A percentile compares a stretch with the other conserved stretches of the same genome.
phyloP scores from a whole-genome alignment of 2,797 vertebrate genomes.

The Tokudaia tokunoshimensis region DNA sequence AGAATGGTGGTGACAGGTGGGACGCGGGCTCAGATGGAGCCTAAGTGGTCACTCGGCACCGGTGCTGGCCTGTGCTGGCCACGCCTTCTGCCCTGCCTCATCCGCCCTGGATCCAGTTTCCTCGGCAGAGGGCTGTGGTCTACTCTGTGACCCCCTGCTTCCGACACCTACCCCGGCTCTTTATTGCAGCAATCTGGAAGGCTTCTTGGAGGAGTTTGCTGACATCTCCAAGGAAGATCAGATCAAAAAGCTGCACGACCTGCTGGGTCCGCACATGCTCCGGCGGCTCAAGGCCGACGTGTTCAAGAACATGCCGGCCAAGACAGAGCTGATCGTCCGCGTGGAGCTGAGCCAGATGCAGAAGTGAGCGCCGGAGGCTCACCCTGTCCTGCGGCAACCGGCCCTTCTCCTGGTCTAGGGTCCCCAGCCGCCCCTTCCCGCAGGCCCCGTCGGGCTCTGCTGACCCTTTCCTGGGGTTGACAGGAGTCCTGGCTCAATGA shows the following conservation, averaged over 20 bases:
- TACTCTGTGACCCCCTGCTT: neutral
- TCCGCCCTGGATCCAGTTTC: fast-evolving
- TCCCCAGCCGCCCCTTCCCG: neutral
- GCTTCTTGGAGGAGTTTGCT: slow-evolving; percentile 98
- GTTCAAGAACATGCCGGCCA: slow-evolving; percentile 99
- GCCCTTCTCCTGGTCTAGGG: neutral
- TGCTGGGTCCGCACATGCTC: slow-evolving; percentile 98
- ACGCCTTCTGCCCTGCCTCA: neutral
- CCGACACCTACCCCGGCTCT: neutral
- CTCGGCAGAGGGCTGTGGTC: neutral
- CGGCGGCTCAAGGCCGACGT: slow-evolving; percentile 96
- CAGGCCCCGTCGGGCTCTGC: neutral
- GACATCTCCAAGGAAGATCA: slow-evolving; percentile 99
- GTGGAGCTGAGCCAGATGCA: slow-evolving; percentile 99
- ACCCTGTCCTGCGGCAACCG: fast-evolving
- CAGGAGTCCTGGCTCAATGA: neutral
- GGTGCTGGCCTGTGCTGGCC: neutral
- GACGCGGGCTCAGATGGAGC: neutral
- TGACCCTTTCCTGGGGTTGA: fast-evolving
- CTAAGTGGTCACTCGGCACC: neutral
- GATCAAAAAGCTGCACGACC: slow-evolving; percentile 98
- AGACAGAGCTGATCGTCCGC: slow-evolving; percentile 97
- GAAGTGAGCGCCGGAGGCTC: slow-evolving; percentile 90
- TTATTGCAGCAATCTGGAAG: slow-evolving; percentile 95
- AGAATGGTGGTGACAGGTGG: fast-evolving